Percentiles rank a stretch among this genome's conserved stretches.
These are phyloP conservation scores for Nasonia vitripennis DNA, from an alignment of 1,140 invertebrate genomes.

Conservation along the genomic window DNA sequence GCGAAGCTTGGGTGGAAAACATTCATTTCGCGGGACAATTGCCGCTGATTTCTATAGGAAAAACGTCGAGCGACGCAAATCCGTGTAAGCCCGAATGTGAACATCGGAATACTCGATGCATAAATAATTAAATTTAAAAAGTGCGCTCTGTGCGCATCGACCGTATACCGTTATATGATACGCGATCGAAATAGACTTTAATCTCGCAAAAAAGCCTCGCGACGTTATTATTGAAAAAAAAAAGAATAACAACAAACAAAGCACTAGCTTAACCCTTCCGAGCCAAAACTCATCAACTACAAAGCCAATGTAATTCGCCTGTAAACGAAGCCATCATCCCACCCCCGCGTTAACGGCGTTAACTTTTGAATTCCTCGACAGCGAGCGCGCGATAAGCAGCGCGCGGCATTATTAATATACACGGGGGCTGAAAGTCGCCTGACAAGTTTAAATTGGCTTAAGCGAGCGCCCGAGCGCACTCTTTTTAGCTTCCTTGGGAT, in stretches of 20 bases:
- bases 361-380: conserved; percentile 12
- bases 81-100: background rate
- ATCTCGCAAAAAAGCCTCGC: background rate
- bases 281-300: conserved; percentile 13
- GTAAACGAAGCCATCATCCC: conserved; percentile 21
- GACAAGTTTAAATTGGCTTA: conserved; percentile 39
- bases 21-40: no score
- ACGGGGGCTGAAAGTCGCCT: background rate
- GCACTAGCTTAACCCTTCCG: background rate
- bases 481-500: background rate
- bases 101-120: background rate
- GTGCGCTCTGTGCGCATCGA: background rate
- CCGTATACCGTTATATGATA: no score
- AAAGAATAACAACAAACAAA: background rate
- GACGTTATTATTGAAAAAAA: background rate
- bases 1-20: no score
- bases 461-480: conserved; percentile 1
- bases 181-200: background rate
- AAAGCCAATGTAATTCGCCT: conserved; percentile 16
- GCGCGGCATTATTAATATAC: conserved; percentile 8
- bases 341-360: background rate
- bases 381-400: background rate
- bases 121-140: background rate
- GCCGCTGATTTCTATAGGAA: no score
- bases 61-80: no score